These are phyloP conservation scores for Rutpela maculata DNA, from an alignment of 2,888 invertebrate species.

Conservation along the genomic window DNA sequence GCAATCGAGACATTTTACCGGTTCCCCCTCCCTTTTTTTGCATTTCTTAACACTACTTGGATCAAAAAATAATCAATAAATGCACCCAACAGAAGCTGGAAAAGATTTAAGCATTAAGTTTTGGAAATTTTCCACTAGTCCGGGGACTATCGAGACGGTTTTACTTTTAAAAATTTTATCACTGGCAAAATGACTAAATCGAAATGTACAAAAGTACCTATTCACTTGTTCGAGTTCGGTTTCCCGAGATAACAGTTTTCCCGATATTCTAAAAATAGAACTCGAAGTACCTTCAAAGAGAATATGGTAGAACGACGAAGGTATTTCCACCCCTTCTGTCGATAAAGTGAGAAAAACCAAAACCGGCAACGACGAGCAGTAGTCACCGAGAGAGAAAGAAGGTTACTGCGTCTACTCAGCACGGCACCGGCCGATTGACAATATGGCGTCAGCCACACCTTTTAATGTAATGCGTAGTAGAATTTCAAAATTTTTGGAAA, in stretches of 20 bases:
- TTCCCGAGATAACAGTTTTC: conserved; percentile 37
- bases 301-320: conserved; percentile 46
- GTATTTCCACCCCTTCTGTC: conserved; percentile 67
- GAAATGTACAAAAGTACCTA: neutral
- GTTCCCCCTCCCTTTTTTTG: neutral
- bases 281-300: conserved; percentile 45
- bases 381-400: conserved; percentile 45
- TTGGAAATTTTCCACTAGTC: conserved; percentile 5
- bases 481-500: conserved; percentile 43
- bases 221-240: neutral
- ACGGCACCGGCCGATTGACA: conserved; percentile 64
- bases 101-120: neutral
- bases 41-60: conserved; percentile 3
- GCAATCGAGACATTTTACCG: neutral
- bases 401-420: conserved; percentile 50
- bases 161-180: neutral
- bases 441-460: conserved; percentile 74
- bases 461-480: conserved; percentile 70
- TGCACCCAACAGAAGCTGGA: neutral
- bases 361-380: conserved; percentile 36
- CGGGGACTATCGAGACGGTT: neutral
- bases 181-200: neutral
- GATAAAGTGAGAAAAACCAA: conserved; percentile 60
- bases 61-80: neutral
- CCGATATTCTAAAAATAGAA: conserved; percentile 65